Base-by-base conservation (phyloP, 2,888 invertebrate genomes). In the Campoplex capitator region DNA sequence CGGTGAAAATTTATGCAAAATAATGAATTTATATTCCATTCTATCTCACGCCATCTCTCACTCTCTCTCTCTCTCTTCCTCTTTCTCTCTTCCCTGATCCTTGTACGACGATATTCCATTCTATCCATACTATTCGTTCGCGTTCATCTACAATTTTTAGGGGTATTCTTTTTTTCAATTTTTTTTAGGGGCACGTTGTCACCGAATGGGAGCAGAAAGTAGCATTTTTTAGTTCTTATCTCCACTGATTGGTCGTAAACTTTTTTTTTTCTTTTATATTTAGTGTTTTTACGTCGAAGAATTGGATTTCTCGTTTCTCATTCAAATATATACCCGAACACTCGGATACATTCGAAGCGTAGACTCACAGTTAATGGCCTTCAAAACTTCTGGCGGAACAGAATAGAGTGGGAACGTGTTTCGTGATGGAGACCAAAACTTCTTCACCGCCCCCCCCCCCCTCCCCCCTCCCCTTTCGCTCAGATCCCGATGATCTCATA, bases 11-110 rank as follows among this genome's bases (percentile, higher is more conserved):
- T 87, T 87, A 87, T 87, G 87, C 87, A 83, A 87, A 87, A 87
- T 87, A 87, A 87, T 87, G 84, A 84, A 87, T 87, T 87, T 87
- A 87, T 87, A 87, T 87, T 84, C 87, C 56, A 82, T 82, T 84
- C 82, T 82, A 70, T 74, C 70, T 67, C 51, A 38, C 58, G 42
- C 83, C 83, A 68, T 76, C 76, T 70, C 48, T 58, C 70, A 35
- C 23, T 45, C 13, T 45, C 45, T 13, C 45, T 42, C 42, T 42
- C 42, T 42, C 45, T 13, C 45, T 45, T 11, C 2, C 45, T 13
- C 45, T 13, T 2, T 11, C 45, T 65, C 16, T 18, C 32, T 65
- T 28, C 4, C 11, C 67, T 16, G n/a, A 13, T 38, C 11, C 32
- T 35, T 54, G 51, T 67, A 38, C 65, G n/a, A 28, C 65, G 35